A percentile compares a stretch with the other conserved stretches of the same genome.
phyloP scores from a whole-genome alignment of 1,140 invertebrate genomes.

The Drosophila albomicans region DNA sequence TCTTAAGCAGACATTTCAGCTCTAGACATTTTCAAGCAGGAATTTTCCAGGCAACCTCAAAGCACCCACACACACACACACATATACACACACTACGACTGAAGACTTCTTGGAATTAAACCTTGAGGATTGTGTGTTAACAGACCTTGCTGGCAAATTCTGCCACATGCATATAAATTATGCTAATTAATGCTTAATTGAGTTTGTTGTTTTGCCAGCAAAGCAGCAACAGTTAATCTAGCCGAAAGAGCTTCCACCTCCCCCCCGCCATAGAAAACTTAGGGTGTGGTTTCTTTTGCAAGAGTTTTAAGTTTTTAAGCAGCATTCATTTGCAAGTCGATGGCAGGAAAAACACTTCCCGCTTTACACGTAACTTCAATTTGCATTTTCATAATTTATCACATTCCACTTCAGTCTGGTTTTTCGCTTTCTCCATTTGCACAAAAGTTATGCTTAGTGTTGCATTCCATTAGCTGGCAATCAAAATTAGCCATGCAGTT shows the following conservation, averaged over 20 bases:
- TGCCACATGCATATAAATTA: conserved; percentile 72
- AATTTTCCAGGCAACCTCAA: background rate
- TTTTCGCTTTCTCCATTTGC: background rate
- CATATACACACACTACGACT: background rate
- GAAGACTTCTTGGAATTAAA: background rate
- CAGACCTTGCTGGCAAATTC: conserved; percentile 25
- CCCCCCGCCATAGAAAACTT: too few relatives aligned
- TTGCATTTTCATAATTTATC: conserved; percentile 71
- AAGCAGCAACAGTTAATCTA: conserved; percentile 32
- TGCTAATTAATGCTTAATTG: conserved; percentile 80
- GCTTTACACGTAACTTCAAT: conserved; percentile 53
- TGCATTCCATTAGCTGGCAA: conserved; percentile 19
- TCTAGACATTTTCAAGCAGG: background rate
- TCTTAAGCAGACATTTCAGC: background rate
- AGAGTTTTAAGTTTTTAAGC: conserved; percentile 37
- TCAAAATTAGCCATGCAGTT: conserved; percentile 34
- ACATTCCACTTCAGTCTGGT: background rate
- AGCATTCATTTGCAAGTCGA: conserved; percentile 27
- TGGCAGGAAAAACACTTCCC: conserved; percentile 23
- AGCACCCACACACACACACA: background rate
- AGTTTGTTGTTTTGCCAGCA: conserved; percentile 51
- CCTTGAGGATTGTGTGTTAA: conserved; percentile 25
- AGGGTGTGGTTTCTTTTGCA: conserved; percentile 17
- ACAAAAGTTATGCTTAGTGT: conserved; percentile 5
- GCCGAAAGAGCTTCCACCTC: background rate